These are phyloP conservation scores for Eutrigla gurnardus DNA, from an alignment of 2,797 vertebrate genomes.

Conservation along the genomic window DNA sequence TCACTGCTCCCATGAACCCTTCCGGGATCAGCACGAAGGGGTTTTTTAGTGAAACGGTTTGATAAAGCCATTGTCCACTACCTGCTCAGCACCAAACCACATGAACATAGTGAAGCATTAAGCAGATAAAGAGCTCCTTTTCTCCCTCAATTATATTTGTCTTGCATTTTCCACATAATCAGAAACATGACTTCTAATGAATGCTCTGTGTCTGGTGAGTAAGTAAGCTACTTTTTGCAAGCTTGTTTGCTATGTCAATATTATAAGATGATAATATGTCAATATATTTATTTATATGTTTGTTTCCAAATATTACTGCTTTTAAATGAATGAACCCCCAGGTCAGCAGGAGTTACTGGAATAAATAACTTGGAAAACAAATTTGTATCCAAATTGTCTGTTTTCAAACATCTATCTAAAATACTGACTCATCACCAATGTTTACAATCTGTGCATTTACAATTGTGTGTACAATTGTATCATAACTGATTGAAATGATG, in stretches of 20 bases:
- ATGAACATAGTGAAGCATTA: neutral
- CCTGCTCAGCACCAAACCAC: neutral
- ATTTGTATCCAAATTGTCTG: neutral
- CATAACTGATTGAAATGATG: neutral
- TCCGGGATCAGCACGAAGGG: neutral
- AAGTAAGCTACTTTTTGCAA: neutral
- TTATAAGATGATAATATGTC: neutral
- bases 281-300: neutral
- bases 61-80: neutral
- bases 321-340: neutral
- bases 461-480: too few species aligned
- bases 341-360: neutral
- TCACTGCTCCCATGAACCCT: neutral
- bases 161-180: neutral
- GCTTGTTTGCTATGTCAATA: neutral
- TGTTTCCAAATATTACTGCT: neutral
- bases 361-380: neutral
- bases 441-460: neutral
- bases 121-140: neutral
- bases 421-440: neutral
- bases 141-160: neutral
- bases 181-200: neutral
- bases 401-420: neutral
- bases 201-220: neutral
- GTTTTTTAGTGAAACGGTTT: neutral